Base-by-base conservation (phyloP, 2,113 vertebrate genomes). In the Bos indicus region DNA sequence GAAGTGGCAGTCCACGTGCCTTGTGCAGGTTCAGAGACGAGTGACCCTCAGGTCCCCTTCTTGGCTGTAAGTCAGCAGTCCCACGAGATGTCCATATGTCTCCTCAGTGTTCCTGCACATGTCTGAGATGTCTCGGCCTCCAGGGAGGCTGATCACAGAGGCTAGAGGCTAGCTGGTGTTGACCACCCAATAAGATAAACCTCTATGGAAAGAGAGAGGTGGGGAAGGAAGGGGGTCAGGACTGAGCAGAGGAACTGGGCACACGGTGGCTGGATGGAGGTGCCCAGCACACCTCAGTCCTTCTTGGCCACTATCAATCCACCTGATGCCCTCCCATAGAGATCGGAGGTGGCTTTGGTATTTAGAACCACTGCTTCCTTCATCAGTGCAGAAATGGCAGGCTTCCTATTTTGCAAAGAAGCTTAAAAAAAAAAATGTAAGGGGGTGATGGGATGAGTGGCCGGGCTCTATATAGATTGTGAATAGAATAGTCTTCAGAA, bases 261-360 rank as follows among this genome's bases (percentile, higher is more conserved):
- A 5, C 3, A 2, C 0, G 1, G n/a, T 14, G 80, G 12, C 36
- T n/a, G 2, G 9, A 5, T 23, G n/a, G 46, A 46, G 40, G 48
- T 26, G 2, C 78, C 48, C 11, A 28, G 56, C 25, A 11, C 12
- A 12, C 10, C 11, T 7, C 0, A 1, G 26, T 43, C 36, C 43
- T 51, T 54, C 3, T 1, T 16, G 43, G 28, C 80, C 26, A 3
- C 33, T 36, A 0, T 71, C 62, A 19, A 2, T 5, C 54, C 43
- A 17, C 60, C 1, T 6, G 52, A 2, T 28, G 36, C 74, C 43
- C 46, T 16, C 40, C 14, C 48, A n/a, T 2, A 0, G 84, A 85
- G 52, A 19, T 77, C 0, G 1, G 33, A 26, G 11, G n/a, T 77
- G 30, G 5, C 48, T 67, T 78, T 46, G 36, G 25, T 84, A 17